A percentile compares a stretch with the other conserved stretches of the same genome.
These are phyloP conservation scores for Hemiprocne comata DNA, from an alignment of 2,113 vertebrate species.

Conservation along the genomic window DNA sequence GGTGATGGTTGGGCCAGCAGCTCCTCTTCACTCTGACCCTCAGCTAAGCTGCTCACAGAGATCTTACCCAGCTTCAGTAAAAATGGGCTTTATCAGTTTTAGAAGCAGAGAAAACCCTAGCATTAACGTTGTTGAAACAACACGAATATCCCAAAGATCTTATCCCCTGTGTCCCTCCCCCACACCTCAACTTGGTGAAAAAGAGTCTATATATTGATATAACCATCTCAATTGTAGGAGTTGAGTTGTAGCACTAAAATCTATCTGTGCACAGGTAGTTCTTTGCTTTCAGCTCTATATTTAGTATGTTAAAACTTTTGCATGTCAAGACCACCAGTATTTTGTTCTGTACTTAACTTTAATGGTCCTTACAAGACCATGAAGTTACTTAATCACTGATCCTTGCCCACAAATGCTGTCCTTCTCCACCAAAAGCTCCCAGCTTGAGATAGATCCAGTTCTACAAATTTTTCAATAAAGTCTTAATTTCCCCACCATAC, in stretches of 20 bases:
- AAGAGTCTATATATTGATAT: background rate
- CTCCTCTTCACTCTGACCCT: background rate
- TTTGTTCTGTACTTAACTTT: background rate
- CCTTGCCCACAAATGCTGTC: background rate
- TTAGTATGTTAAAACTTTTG: background rate
- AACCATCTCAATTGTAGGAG: background rate
- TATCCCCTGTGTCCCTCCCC: background rate
- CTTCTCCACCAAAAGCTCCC: background rate
- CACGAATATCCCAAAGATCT: background rate
- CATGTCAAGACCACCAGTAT: background rate
- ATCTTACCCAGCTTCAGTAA: background rate
- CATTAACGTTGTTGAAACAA: background rate
- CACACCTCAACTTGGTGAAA: background rate
- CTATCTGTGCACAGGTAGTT: background rate
- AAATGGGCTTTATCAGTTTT: background rate
- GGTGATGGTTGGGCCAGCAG: background rate
- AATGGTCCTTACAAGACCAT: background rate
- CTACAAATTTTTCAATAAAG: background rate
- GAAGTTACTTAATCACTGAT: background rate
- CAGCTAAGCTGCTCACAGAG: too few relatives aligned
- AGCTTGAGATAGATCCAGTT: background rate
- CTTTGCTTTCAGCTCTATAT: background rate
- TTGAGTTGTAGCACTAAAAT: background rate
- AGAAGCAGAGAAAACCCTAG: background rate
- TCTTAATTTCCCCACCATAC: accelerated